Base-by-base conservation (phyloP, 2,888 invertebrate species). In the Diplolepis rosae region DNA sequence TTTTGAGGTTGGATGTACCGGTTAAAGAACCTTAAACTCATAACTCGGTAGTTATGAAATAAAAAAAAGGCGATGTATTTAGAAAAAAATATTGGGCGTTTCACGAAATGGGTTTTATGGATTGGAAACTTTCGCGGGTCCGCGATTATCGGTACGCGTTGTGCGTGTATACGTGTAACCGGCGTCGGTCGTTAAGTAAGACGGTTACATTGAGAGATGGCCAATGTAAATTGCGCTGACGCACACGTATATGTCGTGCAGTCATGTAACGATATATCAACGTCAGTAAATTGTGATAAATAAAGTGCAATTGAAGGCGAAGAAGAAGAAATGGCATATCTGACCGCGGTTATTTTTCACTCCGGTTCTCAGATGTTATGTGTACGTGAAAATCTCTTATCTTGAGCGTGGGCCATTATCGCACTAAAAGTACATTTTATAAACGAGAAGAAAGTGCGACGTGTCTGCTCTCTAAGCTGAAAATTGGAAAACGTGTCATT, bases 261-360 rank as follows among this genome's bases (percentile, higher is more conserved):
- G 78, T 70, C 80, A 71, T 84, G 84, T 82, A 83, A 79, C 83
- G 83, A 87, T 86, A 84, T 83, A 87, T 87, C 87, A 87, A 85
- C 80, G 86, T 86, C 87, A 82, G 82, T 80, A 86, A 87, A 87
- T 86, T 85, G 85, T 87, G 86, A 87, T 87, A 87, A 86, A 87
- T 87, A 87, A 87, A 85, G 86, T 84, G 83, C 85, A 86, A 86
- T 86, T 85, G 84, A 83, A 80, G 83, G 76, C 71, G 80, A 67
- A 65, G 69, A 69, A 71, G 74, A 69, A 73, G 54, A 71, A 68
- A 72, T 68, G 72, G 69, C 56, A 65, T n/a, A n/a, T 61, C 54
- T 51, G 74, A 68, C 68, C 67, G 66, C 66, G 75, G 79, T 79
- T 81, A 80, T 81, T 80, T 84, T 83, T 80, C 79, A 80, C 75